Base-by-base conservation (phyloP, 2,888 invertebrate species). In the Dilophus febrilis region DNA sequence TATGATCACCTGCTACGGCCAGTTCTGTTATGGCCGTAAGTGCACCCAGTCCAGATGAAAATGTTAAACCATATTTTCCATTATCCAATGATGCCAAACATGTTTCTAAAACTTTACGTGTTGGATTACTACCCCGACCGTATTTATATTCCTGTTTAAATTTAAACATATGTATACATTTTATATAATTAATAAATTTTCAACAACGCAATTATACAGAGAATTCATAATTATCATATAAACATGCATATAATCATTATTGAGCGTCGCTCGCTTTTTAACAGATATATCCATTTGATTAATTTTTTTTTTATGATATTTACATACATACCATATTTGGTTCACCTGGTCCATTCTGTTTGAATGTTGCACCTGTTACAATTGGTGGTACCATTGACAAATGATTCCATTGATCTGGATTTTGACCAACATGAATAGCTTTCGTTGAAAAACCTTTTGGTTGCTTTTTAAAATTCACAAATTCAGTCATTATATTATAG, bases 111-210 rank as follows among this genome's bases (percentile, higher is more conserved):
- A 82, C 80, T 48, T 82, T 76, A 46, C 97, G 70, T 1, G 90
- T 85, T 19, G 98, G 97, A 64, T 98, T 98, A 29, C 91, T 92
- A 55, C 88, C 84, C 54, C 97, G 71, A 1, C 86, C 81, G 59
- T 97, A 97, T 50, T 92, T 92, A 60, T 68, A 95, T 37, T 84
- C 82, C 85, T 88, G 19, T 22, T 22, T 22, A 22, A 6, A 22
- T 22, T 4, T 4, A 22, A 22, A 22, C 22, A 22, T 22, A 8
- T 8, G 22, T 22, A 22, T 22, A 22, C 22, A 22, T 22, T 22
- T 22, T 22, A 22, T 22, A 6, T 6, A 6, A 22, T 22, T 22
- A 22, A 6, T 6, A 8, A 22, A 22, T 6, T 22, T 22, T 22
- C 8, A 22, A 22, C 22, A 22, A 4, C 22, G 22, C 8, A 22